Conservation (phyloP, 2,888 invertebrate genomes). For the Pilophorus perplexus region DNA sequence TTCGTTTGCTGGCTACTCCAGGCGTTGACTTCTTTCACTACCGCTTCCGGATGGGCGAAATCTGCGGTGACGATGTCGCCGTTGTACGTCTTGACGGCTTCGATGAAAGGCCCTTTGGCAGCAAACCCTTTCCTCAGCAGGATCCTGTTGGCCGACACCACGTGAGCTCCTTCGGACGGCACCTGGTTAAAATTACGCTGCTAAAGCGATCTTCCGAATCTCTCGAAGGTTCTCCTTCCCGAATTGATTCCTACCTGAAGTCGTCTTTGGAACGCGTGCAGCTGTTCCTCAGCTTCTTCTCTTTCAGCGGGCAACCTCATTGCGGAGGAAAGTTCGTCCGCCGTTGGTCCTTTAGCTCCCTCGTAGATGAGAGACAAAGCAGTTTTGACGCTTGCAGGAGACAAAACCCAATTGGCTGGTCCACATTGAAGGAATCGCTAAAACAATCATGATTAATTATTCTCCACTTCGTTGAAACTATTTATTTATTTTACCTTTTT, state of each 20-base stretch:
- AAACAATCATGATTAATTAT: background rate
- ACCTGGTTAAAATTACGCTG: constrained; percentile 12
- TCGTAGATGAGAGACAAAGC: constrained; percentile 63
- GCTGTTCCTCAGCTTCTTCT: constrained; percentile 9
- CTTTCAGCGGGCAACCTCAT: constrained; percentile 55
- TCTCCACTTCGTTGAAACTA: background rate
- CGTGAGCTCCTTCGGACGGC: constrained; percentile 31
- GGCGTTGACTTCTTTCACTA: constrained; percentile 58
- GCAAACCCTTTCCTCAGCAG: constrained; percentile 47
- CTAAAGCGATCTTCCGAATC: too few relatives aligned
- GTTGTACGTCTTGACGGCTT: constrained; percentile 53
- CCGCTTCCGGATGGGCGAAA: constrained; percentile 54
- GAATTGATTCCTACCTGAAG: background rate
- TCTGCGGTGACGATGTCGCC: constrained; percentile 57
- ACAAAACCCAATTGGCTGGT: constrained; percentile 60
- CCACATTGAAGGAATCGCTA: background rate
- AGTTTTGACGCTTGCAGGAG: constrained; percentile 66
- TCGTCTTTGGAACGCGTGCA: constrained; percentile 28
- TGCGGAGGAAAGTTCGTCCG: constrained; percentile 59
- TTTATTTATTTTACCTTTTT: background rate
- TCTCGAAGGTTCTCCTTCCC: too few relatives aligned
- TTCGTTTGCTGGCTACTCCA: constrained; percentile 61
- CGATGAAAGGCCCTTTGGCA: constrained; percentile 53
- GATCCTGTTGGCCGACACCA: constrained; percentile 47
- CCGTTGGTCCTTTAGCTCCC: constrained; percentile 60